Evolutionary conservation across 2,113 vertebrate species (phyloP), one percentile per base, ranked within the genome.

Genomic region (Micronisus gabar): DNA sequence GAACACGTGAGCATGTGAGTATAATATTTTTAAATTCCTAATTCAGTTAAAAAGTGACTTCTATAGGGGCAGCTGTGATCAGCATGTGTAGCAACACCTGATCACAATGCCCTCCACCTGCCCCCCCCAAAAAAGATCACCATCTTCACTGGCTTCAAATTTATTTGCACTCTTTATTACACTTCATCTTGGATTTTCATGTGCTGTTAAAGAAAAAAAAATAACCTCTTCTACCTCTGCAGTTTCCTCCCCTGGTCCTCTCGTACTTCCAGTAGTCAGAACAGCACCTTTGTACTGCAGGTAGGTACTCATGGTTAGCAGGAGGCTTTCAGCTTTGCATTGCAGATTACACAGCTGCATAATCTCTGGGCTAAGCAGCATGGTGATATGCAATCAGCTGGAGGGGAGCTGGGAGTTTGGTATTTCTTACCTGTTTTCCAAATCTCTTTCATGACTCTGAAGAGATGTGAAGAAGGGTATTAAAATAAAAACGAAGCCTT

Each of bases 401-500:
- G 26, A 86, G 81, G 65, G 93, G 81, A 79, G 75, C 30, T 79
- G 85, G 34, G 81, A 89, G 61, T 48, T 65, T 40, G 38, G 38
- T 86, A 41, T 91, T 91, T 91, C 95, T 83, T 83, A 72, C 91
- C 84, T 79, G 45, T 70, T 91, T 81, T 79, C 81, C 82, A 93
- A 13, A 86, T 89, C 79, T 92, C 84, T 91, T 91, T 94, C 81
- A 48, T 86, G 91, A 75, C 48, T 92, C 81, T 68, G 81, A 95
- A 84, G 70, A 82, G 70, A 87, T 0, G 6, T 21, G 78, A 90
- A 90, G 81, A 81, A 85, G 62, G 58, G 29, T 2, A 3, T 70
- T 95, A 84, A 95, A 96, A 95, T 74, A 70, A 89, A 96, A 92
- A 71, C 41, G 73, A 97, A 91, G n/a, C 9, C 8, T 38, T n/a